These are phyloP conservation scores for Cardiocondyla obscurior DNA, from an alignment of 1,140 invertebrate species.

Conservation along the genomic window DNA sequence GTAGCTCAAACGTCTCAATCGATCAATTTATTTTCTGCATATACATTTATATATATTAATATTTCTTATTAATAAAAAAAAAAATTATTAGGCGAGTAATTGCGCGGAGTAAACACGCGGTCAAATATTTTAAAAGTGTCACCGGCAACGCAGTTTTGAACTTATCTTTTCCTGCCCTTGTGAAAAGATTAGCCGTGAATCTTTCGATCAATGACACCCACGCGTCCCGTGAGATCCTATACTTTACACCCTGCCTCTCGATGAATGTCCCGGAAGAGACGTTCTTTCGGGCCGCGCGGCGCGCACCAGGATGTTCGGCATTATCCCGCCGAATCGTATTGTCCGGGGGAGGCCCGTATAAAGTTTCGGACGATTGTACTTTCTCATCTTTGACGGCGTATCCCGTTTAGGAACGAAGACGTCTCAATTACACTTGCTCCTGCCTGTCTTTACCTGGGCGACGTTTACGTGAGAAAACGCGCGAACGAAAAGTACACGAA, in stretches of 20 bases:
- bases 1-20: background rate
- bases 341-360: slow-evolving; percentile 57
- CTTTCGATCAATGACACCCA: slow-evolving; percentile 32
- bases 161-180: background rate
- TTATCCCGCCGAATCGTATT: slow-evolving; percentile 58
- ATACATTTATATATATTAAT: background rate
- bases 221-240: slow-evolving; percentile 64
- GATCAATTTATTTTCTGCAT: background rate
- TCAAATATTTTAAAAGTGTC: background rate
- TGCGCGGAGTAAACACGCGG: background rate
- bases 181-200: slow-evolving; percentile 37
- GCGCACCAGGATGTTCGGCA: slow-evolving; percentile 64
- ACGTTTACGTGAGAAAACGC: slow-evolving; percentile 27
- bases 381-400: slow-evolving; percentile 57
- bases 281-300: slow-evolving; percentile 39
- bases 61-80: background rate
- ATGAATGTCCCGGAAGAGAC: slow-evolving; percentile 70
- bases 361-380: slow-evolving; percentile 67
- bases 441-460: slow-evolving; percentile 59
- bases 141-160: slow-evolving; percentile 7
- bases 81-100: background rate
- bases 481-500: background rate
- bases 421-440: slow-evolving; percentile 68
- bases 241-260: slow-evolving; percentile 50
- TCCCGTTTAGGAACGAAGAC: slow-evolving; percentile 41